Conservation (phyloP, 2,113 vertebrate genomes). For the Toxotes chatareus region DNA sequence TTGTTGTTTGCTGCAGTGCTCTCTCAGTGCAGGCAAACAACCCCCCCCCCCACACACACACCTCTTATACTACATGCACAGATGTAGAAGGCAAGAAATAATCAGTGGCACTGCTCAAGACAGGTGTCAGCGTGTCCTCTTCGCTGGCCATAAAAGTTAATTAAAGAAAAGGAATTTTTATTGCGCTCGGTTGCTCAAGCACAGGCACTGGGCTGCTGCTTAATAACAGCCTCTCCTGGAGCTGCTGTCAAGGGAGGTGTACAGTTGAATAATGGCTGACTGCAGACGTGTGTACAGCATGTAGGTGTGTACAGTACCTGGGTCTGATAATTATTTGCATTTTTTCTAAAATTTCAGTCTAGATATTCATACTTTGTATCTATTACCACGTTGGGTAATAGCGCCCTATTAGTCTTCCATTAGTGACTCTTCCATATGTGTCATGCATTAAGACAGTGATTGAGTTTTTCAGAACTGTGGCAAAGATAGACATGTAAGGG, state of each 20-base stretch:
- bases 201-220: constrained; percentile 62
- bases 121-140: constrained; percentile 80
- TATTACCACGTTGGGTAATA: neutral
- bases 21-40: constrained; percentile 2
- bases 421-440: neutral
- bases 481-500: neutral
- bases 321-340: constrained; percentile 33
- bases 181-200: constrained; percentile 68
- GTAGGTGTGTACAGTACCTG: constrained; percentile 26
- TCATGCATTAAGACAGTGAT: neutral
- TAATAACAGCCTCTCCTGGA: constrained; percentile 73
- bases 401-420: neutral
- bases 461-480: neutral
- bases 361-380: constrained; percentile 20
- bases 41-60: constrained; percentile 15
- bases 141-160: constrained; percentile 82
- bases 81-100: constrained; percentile 63
- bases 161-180: constrained; percentile 83
- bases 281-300: constrained; percentile 40
- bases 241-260: constrained; percentile 70
- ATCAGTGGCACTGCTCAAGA: constrained; percentile 64
- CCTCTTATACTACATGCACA: constrained; percentile 22
- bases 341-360: constrained; percentile 29
- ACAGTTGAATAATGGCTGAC: constrained; percentile 64
- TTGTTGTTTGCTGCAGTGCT: constrained; percentile 31